phyloP scores from a whole-genome alignment of 2,113 vertebrate species.

The Myotis lucifugus region DNA sequence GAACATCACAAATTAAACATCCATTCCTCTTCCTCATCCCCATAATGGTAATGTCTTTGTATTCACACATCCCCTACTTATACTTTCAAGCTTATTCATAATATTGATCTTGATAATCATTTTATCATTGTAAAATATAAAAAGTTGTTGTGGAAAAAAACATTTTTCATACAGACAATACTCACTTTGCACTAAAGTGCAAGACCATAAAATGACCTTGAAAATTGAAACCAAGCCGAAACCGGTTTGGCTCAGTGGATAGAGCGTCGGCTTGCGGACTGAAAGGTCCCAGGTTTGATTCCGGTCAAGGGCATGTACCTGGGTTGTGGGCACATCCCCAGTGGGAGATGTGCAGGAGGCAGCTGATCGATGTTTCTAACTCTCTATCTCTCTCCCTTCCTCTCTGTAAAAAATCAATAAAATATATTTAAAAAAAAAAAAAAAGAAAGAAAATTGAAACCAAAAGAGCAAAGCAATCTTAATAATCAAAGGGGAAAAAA shows the following conservation, averaged over 20 bases:
- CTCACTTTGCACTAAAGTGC: background rate
- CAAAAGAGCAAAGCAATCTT: background rate
- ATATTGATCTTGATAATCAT: background rate
- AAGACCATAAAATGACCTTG: background rate
- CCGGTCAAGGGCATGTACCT: no score
- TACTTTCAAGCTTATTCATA: constrained; percentile 13
- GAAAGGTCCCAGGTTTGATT: no score
- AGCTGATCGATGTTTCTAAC: no score
- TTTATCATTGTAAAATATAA: background rate
- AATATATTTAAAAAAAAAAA: no score
- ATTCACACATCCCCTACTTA: background rate
- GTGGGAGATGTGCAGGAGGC: no score
- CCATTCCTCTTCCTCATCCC: background rate
- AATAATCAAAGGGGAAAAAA: background rate
- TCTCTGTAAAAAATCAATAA: no score
- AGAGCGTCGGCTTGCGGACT: no score
- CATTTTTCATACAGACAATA: background rate
- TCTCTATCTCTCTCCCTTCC: no score
- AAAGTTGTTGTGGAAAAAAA: background rate
- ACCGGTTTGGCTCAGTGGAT: no score
- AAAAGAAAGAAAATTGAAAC: background rate
- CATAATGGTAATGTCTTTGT: background rate
- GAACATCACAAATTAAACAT: background rate
- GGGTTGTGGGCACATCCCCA: no score
- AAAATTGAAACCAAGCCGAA: background rate